Evolutionary conservation across 2,888 invertebrate species (phyloP), one percentile per base, ranked within the genome.

Genomic region (Sisyra nigra): DNA sequence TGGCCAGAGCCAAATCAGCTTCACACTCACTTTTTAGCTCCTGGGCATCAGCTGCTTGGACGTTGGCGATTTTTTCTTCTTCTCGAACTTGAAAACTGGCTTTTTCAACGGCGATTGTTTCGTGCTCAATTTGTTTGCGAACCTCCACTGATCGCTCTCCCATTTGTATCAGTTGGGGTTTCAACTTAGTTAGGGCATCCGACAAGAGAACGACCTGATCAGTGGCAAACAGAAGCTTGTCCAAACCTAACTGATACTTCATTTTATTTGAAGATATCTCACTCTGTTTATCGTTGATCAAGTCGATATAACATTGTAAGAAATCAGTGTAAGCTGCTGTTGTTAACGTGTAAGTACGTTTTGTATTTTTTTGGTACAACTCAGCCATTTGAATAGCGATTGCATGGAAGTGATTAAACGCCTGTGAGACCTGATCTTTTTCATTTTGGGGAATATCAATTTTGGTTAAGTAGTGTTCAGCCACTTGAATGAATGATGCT

Each of bases 21-120:
- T 93, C 91, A 59, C 93, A 94, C 59, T 94, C 94, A 50, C 72
- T 72, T 62, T 91, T 91, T 19, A 93, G 65, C 38, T 76, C 78
- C 57, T 85, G 80, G 0, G 92, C 83, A 19, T 78, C 77, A 31
- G 83, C 81, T 1, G 92, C 92, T 65, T 92, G 87, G 40, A 76
- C 74, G 54, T 88, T 89, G 3, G 89, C 93, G 8, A 83, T 74
- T 56, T 80, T 79, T 66, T 93, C 92, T 56, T 93, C 92, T 52
- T 80, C 76, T 56, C 80, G 79, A 1, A 93, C 89, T 53, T 80
- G 69, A 40, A 74, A 72, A 0, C 85, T 81, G 4, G 85, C 84
- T 53, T 74, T 74, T 57, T 84, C 86, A 0, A 89, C 89, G 44
- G 77, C 76, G 6, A 66, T 64, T 5, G 83, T 81, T 65, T 87